These are phyloP conservation scores for Subacronicta megacephala DNA, from an alignment of 2,888 invertebrate species.

Conservation along the genomic window DNA sequence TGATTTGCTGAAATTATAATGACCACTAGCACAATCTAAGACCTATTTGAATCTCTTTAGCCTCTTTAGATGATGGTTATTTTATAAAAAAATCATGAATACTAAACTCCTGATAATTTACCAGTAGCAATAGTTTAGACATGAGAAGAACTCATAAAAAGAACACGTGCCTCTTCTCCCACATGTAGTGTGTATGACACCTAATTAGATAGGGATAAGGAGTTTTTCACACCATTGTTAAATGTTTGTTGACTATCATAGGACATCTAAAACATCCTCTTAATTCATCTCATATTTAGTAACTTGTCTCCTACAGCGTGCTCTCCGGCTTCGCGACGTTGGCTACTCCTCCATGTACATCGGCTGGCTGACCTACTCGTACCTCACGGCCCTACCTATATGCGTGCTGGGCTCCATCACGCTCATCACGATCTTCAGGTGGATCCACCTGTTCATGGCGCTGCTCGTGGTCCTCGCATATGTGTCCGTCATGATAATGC, in stretches of 20 bases:
- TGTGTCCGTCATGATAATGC: constrained; percentile 75
- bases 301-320: constrained; percentile 65
- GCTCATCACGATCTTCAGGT: constrained; percentile 79
- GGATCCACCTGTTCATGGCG: constrained; percentile 77
- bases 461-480: constrained; percentile 72
- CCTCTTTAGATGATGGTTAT: too few species aligned
- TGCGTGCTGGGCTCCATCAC: constrained; percentile 73
- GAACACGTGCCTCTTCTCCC: too few species aligned
- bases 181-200: too few species aligned
- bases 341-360: constrained; percentile 74
- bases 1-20: too few species aligned
- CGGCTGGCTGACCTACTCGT: constrained; percentile 76
- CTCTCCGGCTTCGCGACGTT: constrained; percentile 75
- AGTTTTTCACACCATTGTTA: too few species aligned
- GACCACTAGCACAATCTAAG: too few species aligned
- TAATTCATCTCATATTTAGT: not conserved
- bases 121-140: not conserved
- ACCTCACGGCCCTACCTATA: constrained; percentile 73
- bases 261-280: too few species aligned
- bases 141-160: too few species aligned
- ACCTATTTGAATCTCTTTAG: too few species aligned
- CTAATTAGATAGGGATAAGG: too few species aligned
- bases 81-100: too few species aligned
- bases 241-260: too few species aligned
- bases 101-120: not conserved